Percentiles rank a stretch among this genome's conserved stretches.
Evolutionary conservation across 2,888 invertebrate genomes (phyloP).

Genomic region (Meandrusa payeni): DNA sequence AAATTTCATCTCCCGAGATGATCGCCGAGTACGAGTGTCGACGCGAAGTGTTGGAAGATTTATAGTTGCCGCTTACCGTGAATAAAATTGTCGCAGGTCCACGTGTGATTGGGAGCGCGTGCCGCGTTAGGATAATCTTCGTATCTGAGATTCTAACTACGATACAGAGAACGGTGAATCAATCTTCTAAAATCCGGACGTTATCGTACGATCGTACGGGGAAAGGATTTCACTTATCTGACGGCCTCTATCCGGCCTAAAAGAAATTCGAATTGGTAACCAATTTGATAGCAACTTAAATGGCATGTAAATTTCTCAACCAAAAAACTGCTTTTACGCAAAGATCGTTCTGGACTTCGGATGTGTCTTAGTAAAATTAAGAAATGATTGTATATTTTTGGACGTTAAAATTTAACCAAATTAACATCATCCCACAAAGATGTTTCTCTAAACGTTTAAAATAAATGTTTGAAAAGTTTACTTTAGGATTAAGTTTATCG

Average conservation of each 20-base stretch:
- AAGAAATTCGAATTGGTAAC: constrained; percentile 8
- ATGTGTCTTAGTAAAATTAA: too few species aligned
- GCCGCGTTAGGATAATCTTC: constrained; percentile 52
- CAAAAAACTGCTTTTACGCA: neutral
- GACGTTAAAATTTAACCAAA: too few species aligned
- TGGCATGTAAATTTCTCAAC: neutral
- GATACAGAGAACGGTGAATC: constrained; percentile 69
- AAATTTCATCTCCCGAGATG: constrained; percentile 58
- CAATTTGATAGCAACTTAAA: constrained; percentile 6
- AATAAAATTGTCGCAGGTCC: constrained; percentile 48
- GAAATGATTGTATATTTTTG: too few species aligned
- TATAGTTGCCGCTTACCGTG: constrained; percentile 59
- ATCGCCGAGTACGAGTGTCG: constrained; percentile 52
- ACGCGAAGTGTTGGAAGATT: constrained; percentile 53
- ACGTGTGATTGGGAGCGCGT: constrained; percentile 57
- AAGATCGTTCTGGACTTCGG: too few species aligned
- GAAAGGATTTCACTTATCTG: constrained; percentile 38
- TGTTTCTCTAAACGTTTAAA: too few species aligned
- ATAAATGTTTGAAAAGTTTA: too few species aligned
- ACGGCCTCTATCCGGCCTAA: constrained; percentile 35
- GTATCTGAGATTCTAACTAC: constrained; percentile 59
- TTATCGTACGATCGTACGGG: constrained; percentile 58
- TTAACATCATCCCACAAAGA: too few species aligned
- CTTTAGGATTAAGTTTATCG: neutral
- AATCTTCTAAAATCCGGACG: constrained; percentile 60